Conservation (phyloP, 2,797 vertebrate species). For the Odontamblyopus rebecca region DNA sequence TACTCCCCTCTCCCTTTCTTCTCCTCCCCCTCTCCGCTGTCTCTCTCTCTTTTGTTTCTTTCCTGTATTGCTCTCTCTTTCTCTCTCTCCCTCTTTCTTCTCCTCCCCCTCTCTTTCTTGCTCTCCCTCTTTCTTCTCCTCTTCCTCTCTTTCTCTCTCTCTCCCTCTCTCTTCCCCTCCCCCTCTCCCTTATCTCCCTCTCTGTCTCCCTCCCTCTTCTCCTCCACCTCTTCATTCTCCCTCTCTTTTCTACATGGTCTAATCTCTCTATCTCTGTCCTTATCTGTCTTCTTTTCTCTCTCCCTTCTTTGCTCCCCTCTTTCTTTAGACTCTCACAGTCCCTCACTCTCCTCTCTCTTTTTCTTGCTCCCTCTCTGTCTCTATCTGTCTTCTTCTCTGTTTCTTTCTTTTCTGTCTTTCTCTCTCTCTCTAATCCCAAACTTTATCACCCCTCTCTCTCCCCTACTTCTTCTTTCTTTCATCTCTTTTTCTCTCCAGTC, state of each 20-base stretch:
- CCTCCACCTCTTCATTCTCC: too few species aligned
- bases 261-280: not conserved
- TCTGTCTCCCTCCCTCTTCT: too few species aligned
- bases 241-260: not conserved
- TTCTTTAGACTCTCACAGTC: too few species aligned
- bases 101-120: not conserved
- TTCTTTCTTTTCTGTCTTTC: not conserved
- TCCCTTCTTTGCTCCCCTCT: too few species aligned
- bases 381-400: not conserved
- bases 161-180: not conserved
- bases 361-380: too few species aligned
- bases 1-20: conserved; percentile 4
- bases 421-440: not conserved
- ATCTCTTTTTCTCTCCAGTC: not conserved
- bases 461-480: too few species aligned
- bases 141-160: too few species aligned
- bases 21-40: not conserved
- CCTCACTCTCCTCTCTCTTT: not conserved
- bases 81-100: not conserved
- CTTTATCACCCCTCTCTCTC: not conserved
- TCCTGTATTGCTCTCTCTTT: too few species aligned
- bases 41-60: not conserved
- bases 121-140: not conserved
- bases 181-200: too few species aligned
- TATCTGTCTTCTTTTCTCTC: too few species aligned